These are phyloP conservation scores for Eristalis intricaria DNA, from an alignment of 2,888 invertebrate genomes.

Conservation along the genomic window DNA sequence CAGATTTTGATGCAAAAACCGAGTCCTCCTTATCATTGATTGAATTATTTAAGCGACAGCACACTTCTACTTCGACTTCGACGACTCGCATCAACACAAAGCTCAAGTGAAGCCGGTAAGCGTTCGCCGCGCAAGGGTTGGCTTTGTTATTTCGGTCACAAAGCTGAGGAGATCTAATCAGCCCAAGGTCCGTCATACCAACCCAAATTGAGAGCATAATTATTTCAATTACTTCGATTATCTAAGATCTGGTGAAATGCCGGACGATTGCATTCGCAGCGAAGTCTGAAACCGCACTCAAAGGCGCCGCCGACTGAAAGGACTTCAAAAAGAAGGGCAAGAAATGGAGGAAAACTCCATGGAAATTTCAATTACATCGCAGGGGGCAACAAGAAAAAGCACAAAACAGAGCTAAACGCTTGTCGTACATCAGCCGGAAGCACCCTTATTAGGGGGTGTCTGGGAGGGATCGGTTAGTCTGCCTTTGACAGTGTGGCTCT, in stretches of 20 bases:
- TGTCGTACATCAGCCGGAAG: constrained; percentile 7
- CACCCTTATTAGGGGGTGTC: constrained; percentile 6
- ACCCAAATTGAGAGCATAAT: constrained; percentile 79
- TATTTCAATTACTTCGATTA: constrained; percentile 79
- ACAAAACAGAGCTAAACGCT: constrained; percentile 16
- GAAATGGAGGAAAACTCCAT: constrained; percentile 50
- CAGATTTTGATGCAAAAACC: constrained; percentile 24
- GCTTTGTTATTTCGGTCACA: constrained; percentile 38
- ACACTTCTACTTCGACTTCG: constrained; percentile 43
- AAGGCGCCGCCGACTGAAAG: constrained; percentile 18
- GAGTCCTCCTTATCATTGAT: constrained; percentile 56
- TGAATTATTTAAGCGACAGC: constrained; percentile 57
- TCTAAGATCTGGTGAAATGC: constrained; percentile 75
- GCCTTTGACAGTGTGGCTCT: constrained; percentile 34
- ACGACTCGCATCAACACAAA: constrained; percentile 19
- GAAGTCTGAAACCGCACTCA: constrained; percentile 29
- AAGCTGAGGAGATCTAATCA: constrained; percentile 54
- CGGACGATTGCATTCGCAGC: constrained; percentile 21
- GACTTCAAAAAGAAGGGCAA: constrained; percentile 27
- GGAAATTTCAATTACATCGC: constrained; percentile 48
- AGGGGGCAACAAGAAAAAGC: not conserved
- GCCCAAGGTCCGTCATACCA: constrained; percentile 37
- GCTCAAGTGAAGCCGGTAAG: constrained; percentile 52
- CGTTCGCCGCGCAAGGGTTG: constrained; percentile 55
- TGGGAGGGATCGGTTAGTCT: constrained; percentile 6